Evolutionary conservation across 1,140 invertebrate genomes (phyloP), one percentile per base, ranked within the genome.

Genomic region (Helicoverpa zea): DNA sequence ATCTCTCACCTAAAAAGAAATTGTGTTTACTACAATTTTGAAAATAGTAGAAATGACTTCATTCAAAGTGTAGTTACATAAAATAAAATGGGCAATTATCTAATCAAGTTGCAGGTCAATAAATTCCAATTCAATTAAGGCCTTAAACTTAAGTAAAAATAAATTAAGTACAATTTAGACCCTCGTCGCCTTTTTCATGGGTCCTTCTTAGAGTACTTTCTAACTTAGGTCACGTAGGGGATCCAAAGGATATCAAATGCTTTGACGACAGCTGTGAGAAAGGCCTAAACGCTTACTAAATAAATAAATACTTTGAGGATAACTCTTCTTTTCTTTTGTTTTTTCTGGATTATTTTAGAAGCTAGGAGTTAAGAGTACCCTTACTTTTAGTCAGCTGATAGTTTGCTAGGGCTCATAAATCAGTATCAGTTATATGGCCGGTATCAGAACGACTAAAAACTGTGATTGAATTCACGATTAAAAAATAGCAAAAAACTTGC

Each of bases 211-310:
- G 63, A 35, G 2, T 9, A 9, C 47, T 52, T 72, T n/a, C 1
- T 13, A 3, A 72, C 23, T 52, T 54, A 30, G 18, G 49, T 72
- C 68, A 72, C 68, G 68, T 72, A 72, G 0, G 10, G 68, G 18
- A 52, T 16, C 47, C 23, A 51, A 72, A 18, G 49, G 12, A 29
- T 72, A 54, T 72, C 47, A 10, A 72, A 72, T 52, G 23, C 49
- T n/a, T 72, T 30, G 54, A 72, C 49, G 68, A n/a, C 68, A 72
- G 64, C 68, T 72, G 68, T 30, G 68, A n/a, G 2, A n/a, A 7
- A 54, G 12, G 7, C 18, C 52, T 72, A 54, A 51, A 29, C 52
- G 68, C 30, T 13, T n/a, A 10, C 35, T 43, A 72, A 51, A 72
- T 72, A 54, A 70, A 52, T 13, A 72, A 52, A 70, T 5, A 12